Base-by-base conservation (phyloP, 2,113 vertebrate species). In the Mionectes macconnelli region DNA sequence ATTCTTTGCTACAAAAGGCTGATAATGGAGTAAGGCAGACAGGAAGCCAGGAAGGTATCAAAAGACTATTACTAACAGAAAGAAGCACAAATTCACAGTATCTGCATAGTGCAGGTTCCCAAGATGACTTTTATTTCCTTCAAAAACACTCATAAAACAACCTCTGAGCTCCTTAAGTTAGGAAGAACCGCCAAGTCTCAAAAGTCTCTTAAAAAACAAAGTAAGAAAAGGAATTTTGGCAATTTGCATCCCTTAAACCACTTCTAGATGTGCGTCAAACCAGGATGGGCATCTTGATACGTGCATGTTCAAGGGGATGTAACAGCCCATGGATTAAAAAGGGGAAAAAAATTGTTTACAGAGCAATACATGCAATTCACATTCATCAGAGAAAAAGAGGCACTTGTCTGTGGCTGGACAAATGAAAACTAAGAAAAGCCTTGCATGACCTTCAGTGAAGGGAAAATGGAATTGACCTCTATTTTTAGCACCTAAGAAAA, bases 201-300 rank as follows among this genome's bases (percentile, higher is more conserved):
- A 47, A 87, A 91, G 42, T 18, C 63, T 66, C 76, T 88, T 70
- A 30, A 69, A 91, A 84, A 82, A 42, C 13, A 14, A 74, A 75
- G 44, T 5, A 30, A 76, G 42, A 79, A 40, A 68, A 49, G 24
- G 62, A 85, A 50, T 74, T 92, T 83, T 84, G 55, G 59, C 87
- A 78, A 52, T 3, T 44, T 12, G 49, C 31, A 74, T n/a, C 80
- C 33, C 42, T 81, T 76, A 63, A 90, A 77, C 33, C 56, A 60
- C 84, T 84, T 85, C 47, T 90, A 86, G 68, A 86, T 12, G 30
- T 92, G 79, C 87, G 47, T 94, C 96, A 96, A 31, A 82, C 69
- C 37, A 47, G 60, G 53, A 47, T 7, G 44, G 11, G 44, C n/a
- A 75, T 56, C 52, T 68, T 4, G 0, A 22, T 47, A 72, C 10